A percentile compares a stretch with the other conserved stretches of the same genome.
phyloP scores from a whole-genome alignment of 2,113 vertebrate species.

The Ranitomeya imitator region DNA sequence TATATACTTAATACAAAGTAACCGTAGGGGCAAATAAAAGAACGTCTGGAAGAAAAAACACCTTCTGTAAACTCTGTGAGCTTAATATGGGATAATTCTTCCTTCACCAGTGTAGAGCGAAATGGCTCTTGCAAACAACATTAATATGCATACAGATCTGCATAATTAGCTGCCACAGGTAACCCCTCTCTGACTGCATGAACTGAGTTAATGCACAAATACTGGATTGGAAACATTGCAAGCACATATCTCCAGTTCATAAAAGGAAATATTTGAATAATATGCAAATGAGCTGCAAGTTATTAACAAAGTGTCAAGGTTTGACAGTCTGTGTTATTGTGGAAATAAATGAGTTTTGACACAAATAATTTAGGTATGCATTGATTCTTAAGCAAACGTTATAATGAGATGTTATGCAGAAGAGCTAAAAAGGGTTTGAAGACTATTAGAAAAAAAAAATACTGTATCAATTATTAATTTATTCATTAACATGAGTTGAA shows the following conservation, averaged over 20 bases:
- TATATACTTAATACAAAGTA: not conserved
- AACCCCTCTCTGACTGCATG: conserved; percentile 76
- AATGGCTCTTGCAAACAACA: conserved; percentile 65
- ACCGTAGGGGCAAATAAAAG: conserved; percentile 12
- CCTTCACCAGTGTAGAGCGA: conserved; percentile 65
- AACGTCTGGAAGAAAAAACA: conserved; percentile 45
- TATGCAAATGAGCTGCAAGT: conserved; percentile 81
- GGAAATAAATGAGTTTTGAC: conserved; percentile 88
- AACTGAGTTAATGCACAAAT: conserved; percentile 74
- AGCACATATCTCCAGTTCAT: conserved; percentile 71
- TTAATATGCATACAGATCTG: conserved; percentile 78
- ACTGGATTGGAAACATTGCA: conserved; percentile 64
- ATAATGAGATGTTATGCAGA: conserved; percentile 76
- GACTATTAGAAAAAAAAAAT: conserved; percentile 73
- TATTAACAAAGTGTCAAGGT: conserved; percentile 83
- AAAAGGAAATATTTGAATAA: conserved; percentile 82
- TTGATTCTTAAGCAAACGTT: conserved; percentile 80
- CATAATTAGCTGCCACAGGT: conserved; percentile 83
- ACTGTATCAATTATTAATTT: conserved; percentile 76
- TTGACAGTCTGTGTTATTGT: conserved; percentile 82
- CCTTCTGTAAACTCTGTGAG: conserved; percentile 34
- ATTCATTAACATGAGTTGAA: conserved; percentile 76
- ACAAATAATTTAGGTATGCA: conserved; percentile 85
- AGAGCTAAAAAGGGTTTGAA: conserved; percentile 76
- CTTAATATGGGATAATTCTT: conserved; percentile 62